Base-by-base conservation (phyloP, 2,797 vertebrate genomes). In the Odontamblyopus lacepedii region DNA sequence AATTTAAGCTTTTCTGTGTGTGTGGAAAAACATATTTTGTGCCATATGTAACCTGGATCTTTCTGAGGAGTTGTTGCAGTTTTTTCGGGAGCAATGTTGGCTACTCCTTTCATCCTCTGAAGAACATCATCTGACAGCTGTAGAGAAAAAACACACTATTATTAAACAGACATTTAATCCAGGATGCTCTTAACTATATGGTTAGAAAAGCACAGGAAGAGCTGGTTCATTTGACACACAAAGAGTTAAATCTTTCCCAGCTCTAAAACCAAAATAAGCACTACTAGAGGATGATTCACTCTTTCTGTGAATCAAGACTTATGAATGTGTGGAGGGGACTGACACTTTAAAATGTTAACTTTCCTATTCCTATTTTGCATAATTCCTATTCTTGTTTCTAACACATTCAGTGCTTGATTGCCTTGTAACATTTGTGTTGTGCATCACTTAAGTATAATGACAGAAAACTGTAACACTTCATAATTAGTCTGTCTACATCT, bases 71-170 rank as follows among this genome's bases (percentile, higher is more conserved):
- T 79, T 50, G 69, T 30, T 53, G 83, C 63, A 30, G 62, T 74
- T 50, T 55, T 71, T 51, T 86, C 85, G 72, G 89, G 85, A 68
- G 89, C 69, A 29, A 89, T 88, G 78, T 88, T 90, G 53, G 90
- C 73, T 9, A 93, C 81, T 57, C 94, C 93, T 78, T 92, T 96
- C 97, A 98, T 97, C 83, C 95, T 90, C 75, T 95, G 95, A 51
- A 98, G 94, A 48, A 98, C 94, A 32, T 95, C 95, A 72, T 97
- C 96, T 71, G 97, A 95, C 51, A 98, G 93, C 97, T 98, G 72
- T 18, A 80, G 44, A 29, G 23, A 74, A 9, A 53, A 3, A 48
- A 19, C 19, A 48, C 27, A 18, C 26, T 32, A 23, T 65, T 27
- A 50, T 18, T 66, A 30, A 26, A 11, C 11, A 65, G 4, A 44